phyloP scores from a whole-genome alignment of 2,797 vertebrate genomes.

The Peromyscus melanophrys region DNA sequence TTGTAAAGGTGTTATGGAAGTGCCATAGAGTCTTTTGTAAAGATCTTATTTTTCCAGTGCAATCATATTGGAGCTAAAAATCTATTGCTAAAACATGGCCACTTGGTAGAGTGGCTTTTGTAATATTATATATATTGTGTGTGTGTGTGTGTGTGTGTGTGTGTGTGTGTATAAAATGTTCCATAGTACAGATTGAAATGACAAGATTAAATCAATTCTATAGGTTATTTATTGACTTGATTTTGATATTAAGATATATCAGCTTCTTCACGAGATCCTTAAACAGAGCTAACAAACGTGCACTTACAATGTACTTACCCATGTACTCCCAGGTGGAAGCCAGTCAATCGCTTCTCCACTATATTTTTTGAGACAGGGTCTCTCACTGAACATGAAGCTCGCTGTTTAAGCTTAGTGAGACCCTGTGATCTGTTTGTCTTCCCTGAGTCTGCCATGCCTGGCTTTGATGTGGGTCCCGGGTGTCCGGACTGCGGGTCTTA shows the following conservation, averaged over 20 bases:
- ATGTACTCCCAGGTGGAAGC: neutral
- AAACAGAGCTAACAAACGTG: neutral
- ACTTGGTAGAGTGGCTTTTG: neutral
- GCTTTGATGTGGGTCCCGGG: neutral
- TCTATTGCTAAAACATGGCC: neutral
- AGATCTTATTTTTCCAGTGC: neutral
- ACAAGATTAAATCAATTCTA: constrained; percentile 6
- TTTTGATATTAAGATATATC: constrained; percentile 40
- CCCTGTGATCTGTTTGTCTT: neutral
- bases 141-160: neutral
- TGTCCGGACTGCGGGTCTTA: neutral
- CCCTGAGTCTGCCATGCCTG: neutral
- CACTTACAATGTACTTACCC: neutral
- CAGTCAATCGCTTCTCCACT: neutral
- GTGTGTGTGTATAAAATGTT: neutral
- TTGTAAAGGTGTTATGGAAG: constrained; percentile 7
- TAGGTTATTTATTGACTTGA: constrained; percentile 53
- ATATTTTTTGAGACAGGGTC: neutral
- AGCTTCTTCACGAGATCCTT: constrained; percentile 12
- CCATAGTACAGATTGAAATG: neutral
- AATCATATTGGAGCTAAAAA: neutral
- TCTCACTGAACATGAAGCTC: neutral
- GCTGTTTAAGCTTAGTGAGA: neutral
- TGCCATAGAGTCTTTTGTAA: neutral
- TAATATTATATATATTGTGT: neutral